Percentiles rank a stretch among this genome's conserved stretches.
Evolutionary conservation across 1,140 invertebrate genomes (phyloP).

Genomic region (Drosophila tropicalis): DNA sequence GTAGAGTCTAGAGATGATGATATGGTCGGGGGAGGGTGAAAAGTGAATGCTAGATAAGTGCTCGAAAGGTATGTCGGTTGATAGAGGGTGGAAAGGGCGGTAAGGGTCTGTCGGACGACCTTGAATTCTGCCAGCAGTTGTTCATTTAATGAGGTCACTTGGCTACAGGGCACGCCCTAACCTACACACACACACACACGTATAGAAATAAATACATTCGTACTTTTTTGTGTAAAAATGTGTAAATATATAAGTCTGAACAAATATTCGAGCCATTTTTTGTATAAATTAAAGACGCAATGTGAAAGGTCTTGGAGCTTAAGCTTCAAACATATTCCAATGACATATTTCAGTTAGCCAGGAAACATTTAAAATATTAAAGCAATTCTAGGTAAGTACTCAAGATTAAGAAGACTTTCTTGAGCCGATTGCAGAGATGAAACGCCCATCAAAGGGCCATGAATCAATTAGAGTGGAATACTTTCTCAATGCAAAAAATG

Average conservation of each 20-base stretch:
- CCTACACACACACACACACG: slow-evolving; percentile 4
- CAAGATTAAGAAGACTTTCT: no score
- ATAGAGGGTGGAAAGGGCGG: not conserved
- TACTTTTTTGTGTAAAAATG: slow-evolving; percentile 10
- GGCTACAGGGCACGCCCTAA: slow-evolving; percentile 52
- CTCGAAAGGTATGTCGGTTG: not conserved
- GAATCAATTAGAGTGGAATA: no score
- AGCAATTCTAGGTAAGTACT: not conserved
- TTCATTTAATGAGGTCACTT: slow-evolving; percentile 60
- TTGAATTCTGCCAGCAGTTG: slow-evolving; percentile 46
- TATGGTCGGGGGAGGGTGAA: not conserved
- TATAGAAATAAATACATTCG: slow-evolving; percentile 6
- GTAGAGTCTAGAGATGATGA: not conserved
- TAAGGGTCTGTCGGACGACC: slow-evolving; percentile 35
- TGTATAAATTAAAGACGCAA: no score
- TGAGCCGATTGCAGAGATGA: no score
- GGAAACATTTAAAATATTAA: no score
- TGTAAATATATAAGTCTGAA: not conserved
- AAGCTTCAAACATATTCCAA: no score
- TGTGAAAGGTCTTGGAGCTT: no score
- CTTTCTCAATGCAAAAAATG: no score
- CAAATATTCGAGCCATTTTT: no score
- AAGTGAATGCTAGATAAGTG: not conserved
- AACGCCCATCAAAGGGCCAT: no score
- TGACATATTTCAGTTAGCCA: no score